A percentile compares a stretch with the other conserved stretches of the same genome.
Evolutionary conservation across 2,113 vertebrate genomes (phyloP).

Genomic region (Cephalopterus ornatus): DNA sequence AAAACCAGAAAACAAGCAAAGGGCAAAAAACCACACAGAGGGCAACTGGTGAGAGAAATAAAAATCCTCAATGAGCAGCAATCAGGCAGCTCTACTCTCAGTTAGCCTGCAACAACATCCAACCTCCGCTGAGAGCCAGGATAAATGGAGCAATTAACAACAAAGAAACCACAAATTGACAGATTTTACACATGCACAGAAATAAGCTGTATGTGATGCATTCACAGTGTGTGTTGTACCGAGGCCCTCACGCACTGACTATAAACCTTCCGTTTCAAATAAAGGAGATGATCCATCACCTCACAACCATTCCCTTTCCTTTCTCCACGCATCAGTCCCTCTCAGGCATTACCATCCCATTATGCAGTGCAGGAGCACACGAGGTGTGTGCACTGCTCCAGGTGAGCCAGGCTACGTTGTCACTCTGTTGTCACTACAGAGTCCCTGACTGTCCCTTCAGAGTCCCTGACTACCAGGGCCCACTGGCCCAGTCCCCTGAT

Average conservation of each 20-base stretch:
- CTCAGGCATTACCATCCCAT: neutral
- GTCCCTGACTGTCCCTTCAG: fast-evolving
- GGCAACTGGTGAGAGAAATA: neutral
- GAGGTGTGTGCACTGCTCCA: fast-evolving
- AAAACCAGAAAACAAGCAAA: neutral
- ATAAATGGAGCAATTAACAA: neutral
- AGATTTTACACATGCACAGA: neutral
- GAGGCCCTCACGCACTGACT: neutral
- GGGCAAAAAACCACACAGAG: neutral
- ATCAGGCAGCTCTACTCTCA: neutral
- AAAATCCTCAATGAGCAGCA: neutral
- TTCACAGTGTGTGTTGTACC: neutral
- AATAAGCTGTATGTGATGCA: neutral
- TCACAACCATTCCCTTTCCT: fast-evolving
- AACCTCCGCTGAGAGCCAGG: neutral
- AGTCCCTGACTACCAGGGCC: neutral
- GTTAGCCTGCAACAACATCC: neutral
- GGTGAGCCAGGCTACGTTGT: neutral
- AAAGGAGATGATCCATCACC: fast-evolving
- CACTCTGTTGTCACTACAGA: neutral
- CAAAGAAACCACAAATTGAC: neutral
- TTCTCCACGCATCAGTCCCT: fast-evolving
- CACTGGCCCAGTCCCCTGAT: fast-evolving
- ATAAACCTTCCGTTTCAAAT: fast-evolving
- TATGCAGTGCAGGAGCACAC: fast-evolving